Conservation (phyloP, 37 sponge, comb jelly and placozoan genomes). For the Dysidea cf. avara region DNA sequence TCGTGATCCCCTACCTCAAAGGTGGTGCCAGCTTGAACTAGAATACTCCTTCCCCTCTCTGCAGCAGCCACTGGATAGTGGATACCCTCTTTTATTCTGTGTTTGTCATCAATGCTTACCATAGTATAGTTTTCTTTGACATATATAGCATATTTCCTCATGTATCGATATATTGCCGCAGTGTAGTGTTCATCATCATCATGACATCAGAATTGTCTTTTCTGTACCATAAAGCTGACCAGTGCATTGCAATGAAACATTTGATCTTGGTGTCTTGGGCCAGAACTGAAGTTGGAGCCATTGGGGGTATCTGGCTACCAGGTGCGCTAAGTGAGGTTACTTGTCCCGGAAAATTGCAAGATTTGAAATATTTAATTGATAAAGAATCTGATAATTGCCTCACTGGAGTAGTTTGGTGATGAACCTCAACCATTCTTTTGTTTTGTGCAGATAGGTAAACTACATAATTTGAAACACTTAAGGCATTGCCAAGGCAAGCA, state of each 20-base stretch:
- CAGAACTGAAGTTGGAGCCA: conserved; percentile 50
- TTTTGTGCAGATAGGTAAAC: conserved; percentile 20
- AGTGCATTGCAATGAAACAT: conserved; percentile 22
- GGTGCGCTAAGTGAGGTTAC: conserved; percentile 1
- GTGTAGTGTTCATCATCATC: conserved; percentile 43
- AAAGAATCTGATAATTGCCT: conserved; percentile 3
- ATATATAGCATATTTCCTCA: conserved; percentile 23
- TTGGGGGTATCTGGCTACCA: no score
- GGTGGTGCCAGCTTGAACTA: conserved; percentile 2
- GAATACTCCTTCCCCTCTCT: conserved; percentile 28
- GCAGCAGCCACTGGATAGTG: conserved; percentile 43
- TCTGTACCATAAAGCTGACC: conserved; percentile 39
- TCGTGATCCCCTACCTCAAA: conserved; percentile 53
- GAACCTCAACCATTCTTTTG: conserved; percentile 20
- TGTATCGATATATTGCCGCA: conserved; percentile 34
- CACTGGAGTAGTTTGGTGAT: neutral
- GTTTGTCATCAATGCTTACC: conserved; percentile 53
- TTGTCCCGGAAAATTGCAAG: neutral
- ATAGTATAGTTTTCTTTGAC: neutral
- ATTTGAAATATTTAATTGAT: neutral
- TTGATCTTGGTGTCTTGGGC: conserved; percentile 29
- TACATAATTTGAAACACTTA: conserved; percentile 29
- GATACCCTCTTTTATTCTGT: conserved; percentile 40
- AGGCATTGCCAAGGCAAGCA: neutral
- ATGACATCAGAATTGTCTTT: conserved; percentile 24